Conservation (phyloP, 1,140 invertebrate species). For the Lepidostoma basale region DNA sequence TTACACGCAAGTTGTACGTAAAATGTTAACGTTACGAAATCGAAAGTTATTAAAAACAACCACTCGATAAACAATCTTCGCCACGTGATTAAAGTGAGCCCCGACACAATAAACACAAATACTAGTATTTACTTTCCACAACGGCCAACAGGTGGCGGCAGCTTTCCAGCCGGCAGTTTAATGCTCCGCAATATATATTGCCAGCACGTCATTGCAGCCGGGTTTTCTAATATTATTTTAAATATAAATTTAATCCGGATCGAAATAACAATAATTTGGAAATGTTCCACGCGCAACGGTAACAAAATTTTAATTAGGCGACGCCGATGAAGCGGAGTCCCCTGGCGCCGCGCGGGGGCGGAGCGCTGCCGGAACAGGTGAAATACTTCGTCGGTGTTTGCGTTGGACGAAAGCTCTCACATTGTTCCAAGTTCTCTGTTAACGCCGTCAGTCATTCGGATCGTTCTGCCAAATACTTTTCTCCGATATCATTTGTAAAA, state of each 20-base stretch:
- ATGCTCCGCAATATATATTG: neutral
- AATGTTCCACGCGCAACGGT: constrained; percentile 11
- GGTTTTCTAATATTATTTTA: neutral
- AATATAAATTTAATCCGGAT: neutral
- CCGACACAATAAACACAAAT: neutral
- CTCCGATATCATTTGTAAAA: too few species aligned
- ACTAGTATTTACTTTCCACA: neutral
- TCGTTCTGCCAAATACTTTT: too few species aligned
- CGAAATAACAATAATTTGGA: constrained; percentile 14
- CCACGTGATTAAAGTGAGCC: neutral
- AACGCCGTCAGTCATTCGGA: too few species aligned
- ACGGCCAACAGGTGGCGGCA: constrained; percentile 5
- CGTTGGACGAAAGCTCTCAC: too few species aligned
- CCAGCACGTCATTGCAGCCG: neutral
- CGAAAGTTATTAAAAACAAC: too few species aligned
- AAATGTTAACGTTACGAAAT: too few species aligned
- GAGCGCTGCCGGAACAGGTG: too few species aligned
- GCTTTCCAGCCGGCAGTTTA: neutral
- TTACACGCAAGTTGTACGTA: too few species aligned
- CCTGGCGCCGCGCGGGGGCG: neutral
- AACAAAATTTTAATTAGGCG: constrained; percentile 13
- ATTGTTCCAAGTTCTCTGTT: too few species aligned
- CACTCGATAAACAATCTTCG: neutral
- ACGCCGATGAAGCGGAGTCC: too few species aligned
- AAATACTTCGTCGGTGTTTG: too few species aligned